Conservation (phyloP, 2,888 invertebrate genomes). For the Thelaira solivaga region DNA sequence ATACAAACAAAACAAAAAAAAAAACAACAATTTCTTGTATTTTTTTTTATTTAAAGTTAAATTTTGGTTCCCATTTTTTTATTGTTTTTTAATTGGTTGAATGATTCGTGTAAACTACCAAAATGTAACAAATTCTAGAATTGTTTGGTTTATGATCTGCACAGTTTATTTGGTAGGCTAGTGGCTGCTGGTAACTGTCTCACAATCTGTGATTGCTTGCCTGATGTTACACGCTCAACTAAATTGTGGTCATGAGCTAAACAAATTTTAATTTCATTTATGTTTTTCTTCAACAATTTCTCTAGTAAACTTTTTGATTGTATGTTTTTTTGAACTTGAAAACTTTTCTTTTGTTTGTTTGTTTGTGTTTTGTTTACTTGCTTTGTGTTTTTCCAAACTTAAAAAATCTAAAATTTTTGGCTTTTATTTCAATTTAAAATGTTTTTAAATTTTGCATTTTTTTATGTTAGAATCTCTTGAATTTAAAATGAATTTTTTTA, state of each 20-base stretch:
- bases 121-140: constrained; percentile 35
- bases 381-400: constrained; percentile 15
- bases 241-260: too few relatives aligned
- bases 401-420: too few relatives aligned
- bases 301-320: too few relatives aligned
- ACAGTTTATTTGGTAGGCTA: background rate
- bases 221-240: too few relatives aligned
- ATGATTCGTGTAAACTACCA: constrained; percentile 29
- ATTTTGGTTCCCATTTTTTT: constrained; percentile 63
- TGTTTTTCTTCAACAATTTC: too few relatives aligned
- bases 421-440: constrained; percentile 14
- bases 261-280: too few relatives aligned
- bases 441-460: constrained; percentile 10
- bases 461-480: constrained; percentile 36
- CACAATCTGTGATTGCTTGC: too few relatives aligned
- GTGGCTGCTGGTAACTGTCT: too few relatives aligned
- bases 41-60: constrained; percentile 60
- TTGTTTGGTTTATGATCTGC: background rate
- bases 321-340: too few relatives aligned
- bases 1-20: constrained; percentile 47
- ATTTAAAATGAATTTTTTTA: constrained; percentile 42
- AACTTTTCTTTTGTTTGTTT: too few relatives aligned
- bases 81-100: constrained; percentile 25
- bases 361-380: too few relatives aligned
- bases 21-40: constrained; percentile 62